Conservation (phyloP, 2,113 vertebrate genomes). For the Anguilla rostrata region DNA sequence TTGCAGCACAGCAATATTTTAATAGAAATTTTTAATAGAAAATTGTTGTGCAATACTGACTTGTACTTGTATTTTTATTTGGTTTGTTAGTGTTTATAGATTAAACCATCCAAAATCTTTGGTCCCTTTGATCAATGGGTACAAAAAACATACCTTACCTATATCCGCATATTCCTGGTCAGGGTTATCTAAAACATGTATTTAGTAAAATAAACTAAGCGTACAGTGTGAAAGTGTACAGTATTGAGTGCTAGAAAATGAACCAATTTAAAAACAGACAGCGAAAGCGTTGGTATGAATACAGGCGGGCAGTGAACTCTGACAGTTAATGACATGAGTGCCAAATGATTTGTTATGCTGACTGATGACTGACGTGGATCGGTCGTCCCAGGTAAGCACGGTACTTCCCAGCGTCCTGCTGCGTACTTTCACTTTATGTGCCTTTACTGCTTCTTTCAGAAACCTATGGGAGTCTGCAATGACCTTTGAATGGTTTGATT, state of each 20-base stretch:
- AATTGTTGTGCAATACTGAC: too few species aligned
- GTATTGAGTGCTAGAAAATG: neutral
- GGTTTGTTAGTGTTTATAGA: neutral
- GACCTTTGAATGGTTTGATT: conserved; percentile 29
- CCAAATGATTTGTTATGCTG: neutral
- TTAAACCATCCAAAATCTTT: neutral
- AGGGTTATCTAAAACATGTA: too few species aligned
- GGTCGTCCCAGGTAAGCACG: neutral
- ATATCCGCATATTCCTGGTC: too few species aligned
- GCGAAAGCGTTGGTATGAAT: neutral
- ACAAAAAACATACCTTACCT: neutral
- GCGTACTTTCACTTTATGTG: conserved; percentile 37
- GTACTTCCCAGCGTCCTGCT: neutral
- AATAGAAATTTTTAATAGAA: too few species aligned
- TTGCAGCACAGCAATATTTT: too few species aligned
- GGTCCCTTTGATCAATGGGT: neutral
- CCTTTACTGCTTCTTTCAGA: conserved; percentile 40
- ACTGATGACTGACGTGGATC: neutral
- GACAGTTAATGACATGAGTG: neutral
- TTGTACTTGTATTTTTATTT: too few species aligned
- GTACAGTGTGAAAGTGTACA: too few species aligned
- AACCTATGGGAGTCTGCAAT: neutral
- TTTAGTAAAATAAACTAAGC: too few species aligned
- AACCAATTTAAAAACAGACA: neutral
- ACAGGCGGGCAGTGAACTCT: neutral